Conservation (phyloP, 1,140 invertebrate genomes). For the Drosophila sp. region DNA sequence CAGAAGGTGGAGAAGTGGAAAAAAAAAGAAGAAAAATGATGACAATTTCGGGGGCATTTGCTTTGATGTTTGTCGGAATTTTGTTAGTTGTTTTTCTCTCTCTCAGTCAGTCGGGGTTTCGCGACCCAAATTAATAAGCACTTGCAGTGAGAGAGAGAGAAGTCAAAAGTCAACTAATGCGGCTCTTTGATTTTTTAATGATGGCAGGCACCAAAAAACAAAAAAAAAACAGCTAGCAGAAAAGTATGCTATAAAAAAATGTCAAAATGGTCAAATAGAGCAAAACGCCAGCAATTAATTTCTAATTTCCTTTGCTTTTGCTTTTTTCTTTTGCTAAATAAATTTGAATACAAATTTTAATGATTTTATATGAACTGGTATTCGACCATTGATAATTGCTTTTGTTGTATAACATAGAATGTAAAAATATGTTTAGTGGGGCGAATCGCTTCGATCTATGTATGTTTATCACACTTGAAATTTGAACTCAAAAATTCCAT, state of each 20-base stretch:
- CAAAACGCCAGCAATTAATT: not conserved
- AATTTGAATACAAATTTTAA: too few relatives aligned
- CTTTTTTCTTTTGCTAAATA: too few relatives aligned
- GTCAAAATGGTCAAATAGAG: not conserved
- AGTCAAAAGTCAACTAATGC: not conserved
- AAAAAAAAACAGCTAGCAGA: not conserved
- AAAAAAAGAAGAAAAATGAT: conserved; percentile 18
- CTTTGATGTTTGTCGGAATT: conserved; percentile 39
- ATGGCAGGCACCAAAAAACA: conserved; percentile 7
- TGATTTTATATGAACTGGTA: too few relatives aligned
- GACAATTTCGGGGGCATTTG: conserved; percentile 42
- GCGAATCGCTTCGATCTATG: too few relatives aligned
- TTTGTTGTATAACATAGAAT: too few relatives aligned
- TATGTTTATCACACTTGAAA: too few relatives aligned
- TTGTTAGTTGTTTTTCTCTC: not conserved
- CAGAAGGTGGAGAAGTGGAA: not conserved
- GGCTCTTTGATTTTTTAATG: conserved; percentile 47
- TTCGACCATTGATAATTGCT: too few relatives aligned
- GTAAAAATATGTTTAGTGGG: too few relatives aligned
- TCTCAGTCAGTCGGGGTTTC: not conserved
- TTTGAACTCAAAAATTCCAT: too few relatives aligned
- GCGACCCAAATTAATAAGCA: conserved; percentile 23
- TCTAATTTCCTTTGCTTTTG: too few relatives aligned
- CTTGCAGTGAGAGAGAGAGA: not conserved
- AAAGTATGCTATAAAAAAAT: conserved; percentile 5